These are phyloP conservation scores for Rhynchomys soricoides DNA, from an alignment of 2,113 vertebrate genomes.

Conservation along the genomic window DNA sequence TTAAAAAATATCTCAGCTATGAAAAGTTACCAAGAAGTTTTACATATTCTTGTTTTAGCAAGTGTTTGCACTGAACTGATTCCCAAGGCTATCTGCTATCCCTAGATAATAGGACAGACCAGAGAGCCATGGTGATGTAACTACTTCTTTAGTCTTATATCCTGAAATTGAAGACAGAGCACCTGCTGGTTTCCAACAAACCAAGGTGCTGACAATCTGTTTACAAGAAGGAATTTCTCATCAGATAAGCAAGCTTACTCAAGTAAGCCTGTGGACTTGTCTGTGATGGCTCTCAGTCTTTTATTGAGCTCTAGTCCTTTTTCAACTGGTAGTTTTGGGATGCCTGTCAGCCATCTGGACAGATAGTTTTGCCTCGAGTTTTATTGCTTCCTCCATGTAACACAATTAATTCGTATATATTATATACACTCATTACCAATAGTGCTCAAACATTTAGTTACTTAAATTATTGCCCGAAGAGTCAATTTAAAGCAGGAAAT, in stretches of 20 bases:
- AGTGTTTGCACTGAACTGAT: not conserved
- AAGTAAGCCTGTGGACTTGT: not conserved
- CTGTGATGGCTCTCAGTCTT: not conserved
- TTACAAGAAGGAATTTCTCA: not conserved
- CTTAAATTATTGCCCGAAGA: not conserved
- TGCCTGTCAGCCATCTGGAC: not conserved
- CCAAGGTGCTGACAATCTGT: not conserved
- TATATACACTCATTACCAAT: not conserved
- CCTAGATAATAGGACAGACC: not conserved
- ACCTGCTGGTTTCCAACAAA: not conserved
- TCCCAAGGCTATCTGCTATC: not conserved
- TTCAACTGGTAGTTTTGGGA: not conserved
- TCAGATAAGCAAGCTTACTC: not conserved
- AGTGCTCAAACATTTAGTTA: not conserved
- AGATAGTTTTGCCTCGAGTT: not conserved
- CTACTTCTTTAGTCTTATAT: not conserved
- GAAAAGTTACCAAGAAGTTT: not conserved
- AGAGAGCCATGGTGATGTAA: not conserved
- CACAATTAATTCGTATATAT: not conserved
- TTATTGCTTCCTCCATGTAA: not conserved
- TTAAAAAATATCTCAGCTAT: not conserved
- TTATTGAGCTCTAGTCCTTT: not conserved
- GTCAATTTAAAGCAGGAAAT: conserved; percentile 19
- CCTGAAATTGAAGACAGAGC: too few relatives aligned
- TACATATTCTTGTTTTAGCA: not conserved